Conservation (phyloP, 2,888 invertebrate genomes). For the Campopleginae sp. region DNA sequence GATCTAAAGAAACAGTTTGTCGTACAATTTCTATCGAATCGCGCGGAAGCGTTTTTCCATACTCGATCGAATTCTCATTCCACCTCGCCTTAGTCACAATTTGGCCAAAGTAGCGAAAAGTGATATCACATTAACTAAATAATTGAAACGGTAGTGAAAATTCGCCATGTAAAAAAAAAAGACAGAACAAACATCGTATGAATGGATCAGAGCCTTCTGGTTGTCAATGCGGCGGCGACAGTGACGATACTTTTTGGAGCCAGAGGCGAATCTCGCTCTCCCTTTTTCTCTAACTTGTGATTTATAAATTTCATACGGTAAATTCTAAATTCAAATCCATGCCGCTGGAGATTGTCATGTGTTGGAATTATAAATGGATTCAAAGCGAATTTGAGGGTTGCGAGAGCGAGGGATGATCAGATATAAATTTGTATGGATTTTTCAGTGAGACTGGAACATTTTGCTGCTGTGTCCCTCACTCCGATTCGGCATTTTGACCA, state of each 20-base stretch:
- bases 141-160: neutral
- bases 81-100: neutral
- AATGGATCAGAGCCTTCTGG: neutral
- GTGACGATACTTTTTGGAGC: neutral
- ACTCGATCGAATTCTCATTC: neutral
- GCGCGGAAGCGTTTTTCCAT: neutral
- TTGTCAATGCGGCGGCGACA: neutral
- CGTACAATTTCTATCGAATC: neutral
- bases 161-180: neutral
- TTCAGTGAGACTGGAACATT: neutral
- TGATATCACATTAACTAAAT: neutral
- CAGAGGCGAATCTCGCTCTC: neutral
- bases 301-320: constrained; percentile 1
- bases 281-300: neutral
- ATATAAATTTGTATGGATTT: constrained; percentile 5
- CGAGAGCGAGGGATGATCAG: neutral
- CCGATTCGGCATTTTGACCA: neutral
- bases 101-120: neutral
- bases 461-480: neutral
- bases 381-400: neutral
- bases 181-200: neutral
- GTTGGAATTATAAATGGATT: neutral
- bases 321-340: constrained; percentile 4
- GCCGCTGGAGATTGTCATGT: constrained; percentile 8
- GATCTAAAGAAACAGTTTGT: neutral